Evolutionary conservation across 2,113 vertebrate genomes (phyloP), one percentile per base, ranked within the genome.

Genomic region (Pampusana beccarii): DNA sequence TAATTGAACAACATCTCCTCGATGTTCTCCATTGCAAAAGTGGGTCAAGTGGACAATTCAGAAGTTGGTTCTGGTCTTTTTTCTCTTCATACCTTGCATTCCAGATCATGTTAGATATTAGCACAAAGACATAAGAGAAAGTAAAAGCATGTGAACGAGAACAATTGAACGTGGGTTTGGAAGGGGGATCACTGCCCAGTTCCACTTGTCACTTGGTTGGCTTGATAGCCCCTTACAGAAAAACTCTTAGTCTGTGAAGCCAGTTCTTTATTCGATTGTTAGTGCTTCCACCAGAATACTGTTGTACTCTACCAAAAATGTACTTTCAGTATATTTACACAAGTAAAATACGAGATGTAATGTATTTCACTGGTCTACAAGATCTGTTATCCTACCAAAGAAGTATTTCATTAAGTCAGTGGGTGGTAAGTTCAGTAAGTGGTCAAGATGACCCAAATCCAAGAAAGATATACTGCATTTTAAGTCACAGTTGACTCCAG

Each of bases 181-280:
- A 93, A 82, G 29, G 46, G 46, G 12, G 21, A 44, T 82, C 66
- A 26, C 25, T 60, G 67, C 18, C 51, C 26, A 82, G 34, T 10
- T 34, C 29, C 6, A 1, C 16, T 50, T 66, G n/a, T 79, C 46
- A 71, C 51, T 72, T 80, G 31, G 33, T 60, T 0, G 0, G 4
- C 46, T 61, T 72, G 24, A 31, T 44, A 57, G 58, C n/a, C 33
- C 17, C 12, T 48, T 31, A 40, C 13, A 69, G 54, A 29, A 69
- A 75, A 91, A 25, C 25, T 84, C 46, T 66, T 8, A 42, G 21
- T 33, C 48, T 73, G 15, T 53, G 40, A 88, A 77, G 34, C 4
- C 46, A 42, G 23, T 67, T 58, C 69, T 62, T 78, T 60, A 71
- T 66, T 78, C 17, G 36, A 0, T 40, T 86, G 18, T 51, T 86